Evolutionary conservation across 2,113 vertebrate genomes (phyloP).

Genomic region (Strigops habroptila): DNA sequence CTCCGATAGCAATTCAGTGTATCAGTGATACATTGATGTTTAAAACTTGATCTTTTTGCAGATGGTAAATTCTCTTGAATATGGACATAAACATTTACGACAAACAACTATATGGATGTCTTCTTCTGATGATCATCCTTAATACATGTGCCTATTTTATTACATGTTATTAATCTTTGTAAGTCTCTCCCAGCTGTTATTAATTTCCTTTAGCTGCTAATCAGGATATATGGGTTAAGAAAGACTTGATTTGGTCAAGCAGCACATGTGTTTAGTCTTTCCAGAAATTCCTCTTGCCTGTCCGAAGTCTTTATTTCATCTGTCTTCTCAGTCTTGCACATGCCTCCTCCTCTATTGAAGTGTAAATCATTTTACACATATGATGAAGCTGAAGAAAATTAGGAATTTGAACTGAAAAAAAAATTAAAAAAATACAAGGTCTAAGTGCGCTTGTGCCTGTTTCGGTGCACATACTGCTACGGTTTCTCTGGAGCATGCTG

Average conservation of each 20-base stretch:
- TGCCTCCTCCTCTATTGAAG: background rate
- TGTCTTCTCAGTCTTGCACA: background rate
- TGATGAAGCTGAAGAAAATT: background rate
- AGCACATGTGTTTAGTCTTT: background rate
- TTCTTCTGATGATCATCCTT: background rate
- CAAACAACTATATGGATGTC: too few species aligned
- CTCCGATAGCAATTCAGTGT: background rate
- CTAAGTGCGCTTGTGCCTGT: background rate
- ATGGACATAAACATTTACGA: fast-evolving
- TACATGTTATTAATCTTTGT: background rate
- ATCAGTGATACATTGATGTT: background rate
- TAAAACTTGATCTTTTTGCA: background rate
- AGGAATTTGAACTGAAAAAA: background rate
- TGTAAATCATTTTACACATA: background rate
- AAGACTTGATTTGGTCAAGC: background rate
- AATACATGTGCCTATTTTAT: background rate
- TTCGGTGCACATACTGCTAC: background rate
- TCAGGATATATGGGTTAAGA: background rate
- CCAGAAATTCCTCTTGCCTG: background rate
- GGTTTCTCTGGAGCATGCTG: background rate
- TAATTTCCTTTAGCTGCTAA: background rate
- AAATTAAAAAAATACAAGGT: background rate
- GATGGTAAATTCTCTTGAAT: background rate
- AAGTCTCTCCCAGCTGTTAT: background rate
- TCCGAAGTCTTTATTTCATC: background rate